Conservation (phyloP, 2,888 invertebrate species). For the Ochropacha duplaris region DNA sequence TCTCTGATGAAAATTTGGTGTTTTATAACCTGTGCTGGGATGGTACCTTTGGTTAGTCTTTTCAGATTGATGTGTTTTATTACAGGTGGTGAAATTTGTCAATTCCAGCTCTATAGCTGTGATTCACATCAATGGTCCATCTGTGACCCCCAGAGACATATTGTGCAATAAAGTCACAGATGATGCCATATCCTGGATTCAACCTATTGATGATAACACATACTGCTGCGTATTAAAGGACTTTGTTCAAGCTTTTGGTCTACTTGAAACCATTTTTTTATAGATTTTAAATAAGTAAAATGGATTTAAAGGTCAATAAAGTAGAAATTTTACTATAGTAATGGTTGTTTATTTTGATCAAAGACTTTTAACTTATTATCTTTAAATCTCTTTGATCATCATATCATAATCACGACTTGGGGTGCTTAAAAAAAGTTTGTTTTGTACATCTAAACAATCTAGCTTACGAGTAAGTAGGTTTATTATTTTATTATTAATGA, state of each 20-base stretch:
- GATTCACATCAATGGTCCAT: conserved; percentile 7
- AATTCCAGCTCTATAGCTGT: background rate
- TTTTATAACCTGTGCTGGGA: no score
- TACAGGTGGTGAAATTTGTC: conserved; percentile 3
- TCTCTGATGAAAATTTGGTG: no score
- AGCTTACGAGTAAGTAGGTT: no score
- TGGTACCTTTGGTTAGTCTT: background rate
- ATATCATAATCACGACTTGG: no score
- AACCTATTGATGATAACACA: background rate
- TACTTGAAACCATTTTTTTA: background rate
- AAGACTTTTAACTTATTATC: no score
- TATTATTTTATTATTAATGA: no score
- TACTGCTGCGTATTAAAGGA: background rate
- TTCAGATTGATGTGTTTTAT: no score
- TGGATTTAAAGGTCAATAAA: background rate
- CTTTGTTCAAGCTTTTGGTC: background rate
- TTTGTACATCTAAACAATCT: no score
- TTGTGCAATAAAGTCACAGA: conserved; percentile 3
- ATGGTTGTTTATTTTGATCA: no score
- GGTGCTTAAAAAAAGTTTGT: no score
- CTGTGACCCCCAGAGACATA: background rate
- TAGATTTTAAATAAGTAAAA: background rate
- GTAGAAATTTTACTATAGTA: no score
- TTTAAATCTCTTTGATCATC: no score
- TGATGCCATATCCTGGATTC: background rate